Evolutionary conservation across 1,140 invertebrate species (phyloP), one percentile per base, ranked within the genome.

Genomic region (Caenorhabditis latens): DNA sequence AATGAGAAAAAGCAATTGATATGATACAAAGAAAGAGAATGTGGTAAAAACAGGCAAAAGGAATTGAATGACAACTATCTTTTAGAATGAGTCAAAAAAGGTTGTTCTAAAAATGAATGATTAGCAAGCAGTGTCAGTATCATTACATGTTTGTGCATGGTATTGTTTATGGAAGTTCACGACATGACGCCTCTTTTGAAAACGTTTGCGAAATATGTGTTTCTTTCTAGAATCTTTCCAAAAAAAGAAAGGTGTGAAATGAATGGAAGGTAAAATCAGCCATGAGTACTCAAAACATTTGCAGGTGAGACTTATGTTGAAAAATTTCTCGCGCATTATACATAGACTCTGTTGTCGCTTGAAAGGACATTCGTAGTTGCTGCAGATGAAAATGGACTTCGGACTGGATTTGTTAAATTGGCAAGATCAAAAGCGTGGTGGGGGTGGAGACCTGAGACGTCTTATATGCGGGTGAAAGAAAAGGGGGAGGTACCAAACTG

Each of bases 161-260:
- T 71, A 46, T 79, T 79, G 71, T 79, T 79, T 79, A 79, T 79
- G 71, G 24, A 79, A 79, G 71, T 79, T 79, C 71, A 79, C 71
- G 71, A 53, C 21, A 53, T 50, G n/a, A 50, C 71, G 71, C 71
- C 71, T 79, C 21, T 48, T 50, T 9, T 50, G 40, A 46, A 19
- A 71, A 19, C 55, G 50, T 16, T 53, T 16, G 50, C 9, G 16
- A 53, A 53, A 53, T 53, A 13, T 53, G 50, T 53, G 50, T 53
- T 13, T 58, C 19, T 58, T 19, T 58, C 4, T 21, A 9, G 57
- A 53, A 11, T 58, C 32, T 19, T 63, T 63, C 2, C 24, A 63
- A 32, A 32, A 24, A 63, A 63, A 63, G 57, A 21, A n/a, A 21
- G 14, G 32, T 53, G 50, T 3, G 24, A 40, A 40, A 63, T 7